Evolutionary conservation across 2,113 vertebrate species (phyloP).

Genomic region (Cyanoramphus novaezelandiae): DNA sequence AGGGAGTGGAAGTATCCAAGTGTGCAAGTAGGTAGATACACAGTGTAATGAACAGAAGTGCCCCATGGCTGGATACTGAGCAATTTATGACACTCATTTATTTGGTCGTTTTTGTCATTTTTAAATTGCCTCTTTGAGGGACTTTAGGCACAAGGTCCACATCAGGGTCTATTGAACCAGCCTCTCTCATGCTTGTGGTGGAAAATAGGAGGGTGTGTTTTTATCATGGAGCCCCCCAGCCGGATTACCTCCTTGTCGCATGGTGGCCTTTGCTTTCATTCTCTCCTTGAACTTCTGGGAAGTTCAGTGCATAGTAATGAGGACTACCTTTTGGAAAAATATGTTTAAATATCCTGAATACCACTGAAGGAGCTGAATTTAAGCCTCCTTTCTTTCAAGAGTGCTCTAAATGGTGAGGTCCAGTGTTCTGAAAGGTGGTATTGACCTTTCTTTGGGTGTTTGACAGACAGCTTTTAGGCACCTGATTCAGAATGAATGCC

Average conservation of each 20-base stretch:
- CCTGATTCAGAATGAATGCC: neutral
- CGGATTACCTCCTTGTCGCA: neutral
- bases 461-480: neutral
- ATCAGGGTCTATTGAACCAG: neutral
- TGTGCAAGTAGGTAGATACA: neutral
- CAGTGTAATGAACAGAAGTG: neutral
- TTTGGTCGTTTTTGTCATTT: neutral
- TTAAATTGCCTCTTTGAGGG: neutral
- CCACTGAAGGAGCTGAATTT: neutral
- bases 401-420: neutral
- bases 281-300: neutral
- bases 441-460: neutral
- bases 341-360: neutral
- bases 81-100: neutral
- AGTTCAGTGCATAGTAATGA: neutral
- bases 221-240: neutral
- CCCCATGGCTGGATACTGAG: neutral
- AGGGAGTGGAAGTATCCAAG: neutral
- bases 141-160: neutral
- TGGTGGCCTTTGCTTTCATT: neutral
- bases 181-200: accelerated
- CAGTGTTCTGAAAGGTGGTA: neutral
- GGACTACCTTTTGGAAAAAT: neutral
- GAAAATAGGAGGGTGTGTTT: neutral
- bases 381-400: neutral